Percentiles rank a stretch among this genome's conserved stretches.
These are phyloP conservation scores for Netelia fuscicornis DNA, from an alignment of 2,888 invertebrate species.

Conservation along the genomic window DNA sequence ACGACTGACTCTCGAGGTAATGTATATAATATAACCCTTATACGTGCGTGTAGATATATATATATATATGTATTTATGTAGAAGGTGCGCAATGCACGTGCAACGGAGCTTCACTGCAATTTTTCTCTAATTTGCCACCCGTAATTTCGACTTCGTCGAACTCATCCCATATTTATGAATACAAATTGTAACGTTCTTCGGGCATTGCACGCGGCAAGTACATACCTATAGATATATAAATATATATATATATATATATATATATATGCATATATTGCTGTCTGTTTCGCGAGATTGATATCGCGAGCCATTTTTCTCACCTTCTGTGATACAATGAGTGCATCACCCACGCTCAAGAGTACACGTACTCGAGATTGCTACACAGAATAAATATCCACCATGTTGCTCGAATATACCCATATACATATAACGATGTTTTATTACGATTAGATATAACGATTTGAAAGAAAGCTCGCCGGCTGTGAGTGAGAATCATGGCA, in stretches of 20 bases:
- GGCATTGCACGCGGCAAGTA: not conserved
- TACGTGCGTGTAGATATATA: not conserved
- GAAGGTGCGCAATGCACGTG: not conserved
- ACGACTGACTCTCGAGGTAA: not conserved
- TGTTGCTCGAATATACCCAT: not conserved
- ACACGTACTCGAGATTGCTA: too few relatives aligned
- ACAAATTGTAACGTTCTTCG: conserved; percentile 24
- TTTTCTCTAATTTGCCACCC: conserved; percentile 16
- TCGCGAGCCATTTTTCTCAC: too few relatives aligned
- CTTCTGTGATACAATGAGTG: too few relatives aligned
- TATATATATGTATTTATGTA: not conserved
- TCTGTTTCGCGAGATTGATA: too few relatives aligned
- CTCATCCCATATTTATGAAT: conserved; percentile 41
- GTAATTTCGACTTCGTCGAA: conserved; percentile 39
- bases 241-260: too few relatives aligned
- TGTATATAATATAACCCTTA: not conserved
- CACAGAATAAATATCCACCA: too few relatives aligned
- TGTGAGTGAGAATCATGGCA: conserved; percentile 8
- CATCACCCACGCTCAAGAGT: too few relatives aligned
- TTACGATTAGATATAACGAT: not conserved
- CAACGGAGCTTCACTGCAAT: conserved; percentile 1
- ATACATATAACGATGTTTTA: conserved; percentile 18
- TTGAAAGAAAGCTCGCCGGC: not conserved
- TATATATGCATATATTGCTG: too few relatives aligned
- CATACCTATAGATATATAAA: too few relatives aligned